phyloP scores from a whole-genome alignment of 2,888 invertebrate species.

The Eledone cirrhosa region DNA sequence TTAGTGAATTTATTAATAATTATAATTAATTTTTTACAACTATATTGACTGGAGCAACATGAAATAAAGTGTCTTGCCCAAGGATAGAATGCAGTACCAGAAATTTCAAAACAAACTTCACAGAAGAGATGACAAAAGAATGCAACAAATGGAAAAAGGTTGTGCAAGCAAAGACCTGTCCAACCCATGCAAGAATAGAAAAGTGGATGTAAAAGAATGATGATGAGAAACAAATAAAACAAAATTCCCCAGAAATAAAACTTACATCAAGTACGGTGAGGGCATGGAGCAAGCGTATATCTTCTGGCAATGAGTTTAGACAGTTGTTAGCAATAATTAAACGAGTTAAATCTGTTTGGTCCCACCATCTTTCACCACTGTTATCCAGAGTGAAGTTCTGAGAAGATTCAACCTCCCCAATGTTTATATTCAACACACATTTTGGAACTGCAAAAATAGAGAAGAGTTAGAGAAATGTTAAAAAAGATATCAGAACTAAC shows the following conservation, averaged over 20 bases:
- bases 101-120: too few relatives aligned
- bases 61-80: too few relatives aligned
- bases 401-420: constrained; percentile 66
- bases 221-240: neutral
- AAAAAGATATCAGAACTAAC: too few relatives aligned
- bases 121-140: too few relatives aligned
- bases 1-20: too few relatives aligned
- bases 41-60: too few relatives aligned
- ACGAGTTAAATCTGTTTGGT: constrained; percentile 78
- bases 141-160: too few relatives aligned
- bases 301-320: constrained; percentile 61
- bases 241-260: neutral
- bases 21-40: too few relatives aligned
- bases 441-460: constrained; percentile 48
- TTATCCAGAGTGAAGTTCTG: constrained; percentile 62
- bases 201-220: neutral
- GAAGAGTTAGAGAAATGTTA: too few relatives aligned
- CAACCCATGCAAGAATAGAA: too few relatives aligned
- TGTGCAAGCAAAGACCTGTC: too few relatives aligned
- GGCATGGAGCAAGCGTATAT: constrained; percentile 63
- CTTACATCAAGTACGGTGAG: constrained; percentile 68
- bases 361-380: constrained; percentile 74
- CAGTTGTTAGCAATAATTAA: constrained; percentile 73
- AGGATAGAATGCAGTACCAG: too few relatives aligned
- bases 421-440: constrained; percentile 67